These are phyloP conservation scores for Leucophora obtusa DNA, from an alignment of 2,888 invertebrate genomes.

Conservation along the genomic window DNA sequence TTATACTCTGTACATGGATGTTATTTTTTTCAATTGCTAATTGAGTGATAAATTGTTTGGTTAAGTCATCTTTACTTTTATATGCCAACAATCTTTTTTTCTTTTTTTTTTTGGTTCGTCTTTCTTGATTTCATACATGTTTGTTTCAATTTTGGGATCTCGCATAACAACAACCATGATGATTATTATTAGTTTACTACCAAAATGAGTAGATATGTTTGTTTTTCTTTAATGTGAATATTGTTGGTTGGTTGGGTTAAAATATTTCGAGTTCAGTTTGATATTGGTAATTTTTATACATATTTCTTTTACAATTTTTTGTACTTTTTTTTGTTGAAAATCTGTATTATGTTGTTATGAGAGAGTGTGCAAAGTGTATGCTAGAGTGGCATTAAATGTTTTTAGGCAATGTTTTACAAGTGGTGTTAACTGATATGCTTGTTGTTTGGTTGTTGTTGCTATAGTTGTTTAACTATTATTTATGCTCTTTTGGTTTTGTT, in stretches of 20 bases:
- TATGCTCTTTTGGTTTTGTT: conserved; percentile 60
- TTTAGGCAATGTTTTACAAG: conserved; percentile 59
- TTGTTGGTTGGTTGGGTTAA: background rate
- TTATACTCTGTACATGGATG: conserved; percentile 7
- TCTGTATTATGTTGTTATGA: conserved; percentile 6
- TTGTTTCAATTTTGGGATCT: conserved; percentile 63
- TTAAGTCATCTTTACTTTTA: conserved; percentile 62
- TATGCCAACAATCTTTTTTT: conserved; percentile 51
- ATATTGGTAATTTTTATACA: background rate
- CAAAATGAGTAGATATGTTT: background rate
- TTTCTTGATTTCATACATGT: conserved; percentile 67
- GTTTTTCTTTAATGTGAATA: background rate
- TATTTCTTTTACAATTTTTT: background rate
- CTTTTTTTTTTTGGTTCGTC: conserved; percentile 60
- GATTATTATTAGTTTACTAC: conserved; percentile 9
- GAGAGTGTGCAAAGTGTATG: conserved; percentile 10
- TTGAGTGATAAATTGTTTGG: conserved; percentile 75
- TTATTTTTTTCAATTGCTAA: conserved; percentile 75
- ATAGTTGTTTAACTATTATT: conserved; percentile 57
- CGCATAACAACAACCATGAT: conserved; percentile 13
- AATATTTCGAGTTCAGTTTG: background rate
- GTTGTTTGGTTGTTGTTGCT: conserved; percentile 33
- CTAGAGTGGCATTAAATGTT: conserved; percentile 49
- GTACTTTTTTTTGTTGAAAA: background rate
- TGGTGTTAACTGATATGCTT: conserved; percentile 63